Conservation (phyloP, 2,888 invertebrate genomes). For the Hyles lineata region DNA sequence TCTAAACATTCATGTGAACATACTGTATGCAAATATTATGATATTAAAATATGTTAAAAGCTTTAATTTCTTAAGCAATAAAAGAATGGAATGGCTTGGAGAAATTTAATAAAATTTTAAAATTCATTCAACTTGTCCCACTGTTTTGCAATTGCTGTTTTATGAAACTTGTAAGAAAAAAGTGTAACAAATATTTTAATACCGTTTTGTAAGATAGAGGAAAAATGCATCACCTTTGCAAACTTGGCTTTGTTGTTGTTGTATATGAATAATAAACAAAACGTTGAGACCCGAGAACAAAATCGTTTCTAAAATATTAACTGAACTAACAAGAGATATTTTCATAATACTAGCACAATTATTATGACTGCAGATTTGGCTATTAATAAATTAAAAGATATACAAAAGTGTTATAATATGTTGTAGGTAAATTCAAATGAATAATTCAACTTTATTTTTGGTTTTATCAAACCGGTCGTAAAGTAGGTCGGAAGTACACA, state of each 20-base stretch:
- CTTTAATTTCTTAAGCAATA: slow-evolving; percentile 16
- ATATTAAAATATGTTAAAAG: slow-evolving; percentile 30
- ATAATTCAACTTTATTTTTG: too few relatives aligned
- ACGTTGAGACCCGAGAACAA: too few relatives aligned
- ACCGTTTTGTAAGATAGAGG: background rate
- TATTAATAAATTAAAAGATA: too few relatives aligned
- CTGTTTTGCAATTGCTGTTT: background rate
- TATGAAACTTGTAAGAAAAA: background rate
- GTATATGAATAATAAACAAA: background rate
- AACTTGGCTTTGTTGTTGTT: background rate
- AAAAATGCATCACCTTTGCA: slow-evolving; percentile 2
- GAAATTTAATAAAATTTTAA: slow-evolving; percentile 25
- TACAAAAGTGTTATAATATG: too few relatives aligned
- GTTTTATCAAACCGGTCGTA: too few relatives aligned
- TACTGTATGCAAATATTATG: background rate
- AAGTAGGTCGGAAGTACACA: too few relatives aligned
- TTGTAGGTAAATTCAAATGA: too few relatives aligned
- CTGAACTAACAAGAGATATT: too few relatives aligned
- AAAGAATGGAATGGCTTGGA: background rate
- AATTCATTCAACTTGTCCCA: slow-evolving; percentile 6
- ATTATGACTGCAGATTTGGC: too few relatives aligned
- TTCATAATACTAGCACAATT: too few relatives aligned
- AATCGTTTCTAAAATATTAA: too few relatives aligned
- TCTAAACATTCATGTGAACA: background rate
- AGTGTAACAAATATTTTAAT: background rate